Evolutionary conservation across 2,888 invertebrate genomes (phyloP), one percentile per base, ranked within the genome.

Genomic region (Cephus spinipes): DNA sequence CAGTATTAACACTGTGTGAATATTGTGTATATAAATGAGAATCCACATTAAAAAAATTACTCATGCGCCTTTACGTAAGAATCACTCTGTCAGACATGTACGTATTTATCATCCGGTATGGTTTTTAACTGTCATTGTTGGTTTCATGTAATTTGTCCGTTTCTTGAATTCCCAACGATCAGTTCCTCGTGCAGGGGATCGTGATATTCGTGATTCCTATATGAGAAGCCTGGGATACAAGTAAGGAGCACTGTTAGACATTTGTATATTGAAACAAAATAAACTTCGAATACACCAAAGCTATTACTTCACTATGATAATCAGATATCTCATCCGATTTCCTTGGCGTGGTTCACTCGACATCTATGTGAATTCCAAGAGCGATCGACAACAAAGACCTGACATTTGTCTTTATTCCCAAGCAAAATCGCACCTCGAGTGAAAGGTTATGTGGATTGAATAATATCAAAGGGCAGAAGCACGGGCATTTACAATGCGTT

Each of bases 391-490:
- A 34, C 33, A 73, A 73, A 73, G 74, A 33, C 33, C 30, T 73
- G 74, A 35, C 74, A 73, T 73, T 73, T 73, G 35, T 34, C 35
- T 73, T 9, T 12, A 73, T 33, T 73, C 74, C 36, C 36, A 35
- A 73, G 74, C 74, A 55, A 9, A 55, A 55, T 73, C 74, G 74
- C 74, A n/a, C 35, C 34, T 73, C n/a, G 23, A 73, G 35, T 73
- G 74, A 73, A 73, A 73, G 74, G 74, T 73, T 34, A 15, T 15
- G 34, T 73, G 33, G 1, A 33, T 73, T 35, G 74, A 73, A 73
- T 73, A 30, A 23, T 35, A 73, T 34, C n/a, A 73, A 73, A 73
- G 74, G 74, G 74, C 74, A 73, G 74, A 73, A 15, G 15, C 23
- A 73, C 34, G 23, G 23, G n/a, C 23, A 34, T 15, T 73, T 30